Evolutionary conservation across 2,888 invertebrate genomes (phyloP).

Genomic region (Axea sp.): DNA sequence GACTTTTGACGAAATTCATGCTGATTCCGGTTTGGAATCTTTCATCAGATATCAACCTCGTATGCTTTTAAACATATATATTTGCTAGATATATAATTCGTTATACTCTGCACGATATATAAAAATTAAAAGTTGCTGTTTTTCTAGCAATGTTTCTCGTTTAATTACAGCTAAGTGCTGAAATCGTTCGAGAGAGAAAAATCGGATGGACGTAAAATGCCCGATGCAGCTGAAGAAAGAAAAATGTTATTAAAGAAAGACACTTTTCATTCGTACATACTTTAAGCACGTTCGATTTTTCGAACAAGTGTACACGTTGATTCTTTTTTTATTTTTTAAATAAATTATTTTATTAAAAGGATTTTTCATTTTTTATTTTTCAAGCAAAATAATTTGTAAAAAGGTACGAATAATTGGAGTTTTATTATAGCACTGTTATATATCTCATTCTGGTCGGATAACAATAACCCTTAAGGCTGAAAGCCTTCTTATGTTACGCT

Average conservation of each 20-base stretch:
- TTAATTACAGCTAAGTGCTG: slow-evolving; percentile 72
- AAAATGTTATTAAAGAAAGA: slow-evolving; percentile 23
- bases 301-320: slow-evolving; percentile 14
- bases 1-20: slow-evolving; percentile 22
- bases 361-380: too few relatives aligned
- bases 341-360: too few relatives aligned
- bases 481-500: slow-evolving; percentile 15
- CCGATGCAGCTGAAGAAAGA: slow-evolving; percentile 40
- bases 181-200: slow-evolving; percentile 66
- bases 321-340: slow-evolving; percentile 13
- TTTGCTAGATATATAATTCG: slow-evolving; percentile 23
- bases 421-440: not conserved
- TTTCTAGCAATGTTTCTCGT: slow-evolving; percentile 58
- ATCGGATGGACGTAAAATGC: slow-evolving; percentile 38
- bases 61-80: slow-evolving; percentile 30
- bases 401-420: not conserved
- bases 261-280: not conserved
- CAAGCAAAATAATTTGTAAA: too few relatives aligned
- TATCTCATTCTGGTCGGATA: not conserved
- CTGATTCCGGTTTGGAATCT: slow-evolving; percentile 14
- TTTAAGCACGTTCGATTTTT: slow-evolving; percentile 23
- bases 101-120: slow-evolving; percentile 16
- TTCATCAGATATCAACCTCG: slow-evolving; percentile 1
- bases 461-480: slow-evolving; percentile 3
- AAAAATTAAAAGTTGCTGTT: not conserved